Base-by-base conservation (phyloP, 2,797 vertebrate genomes). In the Oceanodroma leucorhoa region DNA sequence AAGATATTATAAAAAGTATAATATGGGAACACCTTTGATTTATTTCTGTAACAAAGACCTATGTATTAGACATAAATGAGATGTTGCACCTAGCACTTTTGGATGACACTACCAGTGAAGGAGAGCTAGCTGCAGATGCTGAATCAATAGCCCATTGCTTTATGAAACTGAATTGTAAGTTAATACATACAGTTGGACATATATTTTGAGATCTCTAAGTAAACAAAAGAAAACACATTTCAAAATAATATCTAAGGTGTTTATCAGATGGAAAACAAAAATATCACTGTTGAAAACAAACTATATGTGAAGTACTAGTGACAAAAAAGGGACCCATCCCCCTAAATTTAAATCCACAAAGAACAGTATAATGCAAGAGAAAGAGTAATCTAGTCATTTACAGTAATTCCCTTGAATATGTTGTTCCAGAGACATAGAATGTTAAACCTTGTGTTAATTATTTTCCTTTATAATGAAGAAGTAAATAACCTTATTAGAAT, bases 381-480 rank as follows among this genome's bases (percentile, higher is more conserved):
- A 86, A 94, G 54, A 16, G 87, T 40, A 96, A 55, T 86, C 38
- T 93, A 57, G 62, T 64, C 21, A 41, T 29, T 96, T 92, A 48
- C 5, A 94, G 41, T 60, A 76, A 81, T 92, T 97, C 55, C 92
- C 79, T 70, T 82, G 58, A 93, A 85, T 75, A 84, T 65, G 16
- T 72, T 96, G 16, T 93, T 97, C 43, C 61, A 66, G 77, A 79
- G 67, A 23, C 51, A 76, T 50, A 58, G 26, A 93, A 88, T 87
- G 53, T 90, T 60, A 95, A 96, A 92, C 72, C 53, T 91, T 15
- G 84, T 93, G 93, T 95, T 95, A 97, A 95, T 95, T 92, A 92
- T 92, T 96, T 66, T 84, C 3, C n/a, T 79, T 94, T 97, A 97
- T 87, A 95, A 96, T 97, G 96, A 96, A 90, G 79, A 97, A 83